A percentile compares a stretch with the other conserved stretches of the same genome.
Conservation (phyloP, 2,888 invertebrate species). For the Rhodophaea formosa region DNA sequence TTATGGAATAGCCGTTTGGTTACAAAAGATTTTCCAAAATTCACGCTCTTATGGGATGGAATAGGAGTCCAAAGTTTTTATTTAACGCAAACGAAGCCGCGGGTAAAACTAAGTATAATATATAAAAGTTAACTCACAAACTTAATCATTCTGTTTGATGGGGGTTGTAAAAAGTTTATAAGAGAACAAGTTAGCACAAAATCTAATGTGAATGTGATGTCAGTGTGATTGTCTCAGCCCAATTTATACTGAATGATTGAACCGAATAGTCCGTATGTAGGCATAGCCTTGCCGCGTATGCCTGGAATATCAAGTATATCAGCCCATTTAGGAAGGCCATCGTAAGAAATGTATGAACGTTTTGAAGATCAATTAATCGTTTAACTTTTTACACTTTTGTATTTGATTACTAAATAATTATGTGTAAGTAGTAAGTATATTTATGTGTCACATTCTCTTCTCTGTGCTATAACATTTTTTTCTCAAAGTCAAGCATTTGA, state of each 20-base stretch:
- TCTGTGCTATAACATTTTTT: too few relatives aligned
- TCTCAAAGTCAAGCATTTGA: too few relatives aligned
- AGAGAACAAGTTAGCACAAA: neutral
- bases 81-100: too few relatives aligned
- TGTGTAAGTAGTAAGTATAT: too few relatives aligned
- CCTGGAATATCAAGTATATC: neutral
- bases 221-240: neutral
- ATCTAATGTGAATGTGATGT: slow-evolving; percentile 2
- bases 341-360: neutral
- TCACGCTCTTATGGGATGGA: too few relatives aligned
- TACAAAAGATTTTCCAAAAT: too few relatives aligned
- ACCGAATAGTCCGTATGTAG: neutral
- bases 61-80: too few relatives aligned
- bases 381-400: too few relatives aligned
- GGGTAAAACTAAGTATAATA: too few relatives aligned
- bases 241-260: slow-evolving; percentile 4
- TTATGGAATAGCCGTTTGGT: too few relatives aligned
- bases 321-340: neutral
- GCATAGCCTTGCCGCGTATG: neutral
- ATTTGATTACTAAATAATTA: too few relatives aligned
- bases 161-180: neutral
- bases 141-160: neutral
- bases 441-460: too few relatives aligned
- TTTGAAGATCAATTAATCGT: neutral
- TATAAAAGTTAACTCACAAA: neutral